A percentile compares a stretch with the other conserved stretches of the same genome.
Evolutionary conservation across 2,888 invertebrate species (phyloP).

Genomic region (Drosophila anceps): DNA sequence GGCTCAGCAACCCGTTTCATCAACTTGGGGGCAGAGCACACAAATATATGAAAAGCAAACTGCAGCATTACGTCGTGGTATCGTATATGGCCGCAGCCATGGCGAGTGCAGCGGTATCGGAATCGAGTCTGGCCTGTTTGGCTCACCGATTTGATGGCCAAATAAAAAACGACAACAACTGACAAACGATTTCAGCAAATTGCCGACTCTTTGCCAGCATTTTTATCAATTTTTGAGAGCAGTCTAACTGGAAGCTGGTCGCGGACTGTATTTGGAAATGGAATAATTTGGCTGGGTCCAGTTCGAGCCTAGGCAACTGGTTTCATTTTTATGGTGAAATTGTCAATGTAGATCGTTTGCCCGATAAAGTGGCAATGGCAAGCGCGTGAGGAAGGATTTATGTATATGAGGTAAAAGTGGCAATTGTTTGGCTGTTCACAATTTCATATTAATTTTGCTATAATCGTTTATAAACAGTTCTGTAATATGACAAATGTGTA

Average conservation of each 20-base stretch:
- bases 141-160: constrained; percentile 31
- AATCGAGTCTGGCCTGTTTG: constrained; percentile 70
- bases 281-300: constrained; percentile 17
- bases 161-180: constrained; percentile 6
- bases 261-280: constrained; percentile 14
- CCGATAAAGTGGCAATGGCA: background rate
- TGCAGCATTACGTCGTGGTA: constrained; percentile 9
- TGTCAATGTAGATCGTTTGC: background rate
- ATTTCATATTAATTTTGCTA: background rate
- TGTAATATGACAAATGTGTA: too few relatives aligned
- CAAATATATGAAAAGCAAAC: constrained; percentile 1
- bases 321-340: constrained; percentile 40
- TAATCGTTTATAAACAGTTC: too few relatives aligned
- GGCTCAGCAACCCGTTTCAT: constrained; percentile 45
- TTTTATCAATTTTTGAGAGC: constrained; percentile 34
- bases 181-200: constrained; percentile 11
- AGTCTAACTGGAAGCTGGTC: constrained; percentile 21
- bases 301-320: constrained; percentile 13
- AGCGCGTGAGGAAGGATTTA: background rate
- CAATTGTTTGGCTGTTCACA: too few relatives aligned
- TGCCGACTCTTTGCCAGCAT: constrained; percentile 13
- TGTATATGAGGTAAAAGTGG: background rate
- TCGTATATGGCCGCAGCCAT: constrained; percentile 50
- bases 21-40: constrained; percentile 19
- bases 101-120: constrained; percentile 15